Evolutionary conservation across 2,888 invertebrate species (phyloP).

Genomic region (Perithous albicinctus): DNA sequence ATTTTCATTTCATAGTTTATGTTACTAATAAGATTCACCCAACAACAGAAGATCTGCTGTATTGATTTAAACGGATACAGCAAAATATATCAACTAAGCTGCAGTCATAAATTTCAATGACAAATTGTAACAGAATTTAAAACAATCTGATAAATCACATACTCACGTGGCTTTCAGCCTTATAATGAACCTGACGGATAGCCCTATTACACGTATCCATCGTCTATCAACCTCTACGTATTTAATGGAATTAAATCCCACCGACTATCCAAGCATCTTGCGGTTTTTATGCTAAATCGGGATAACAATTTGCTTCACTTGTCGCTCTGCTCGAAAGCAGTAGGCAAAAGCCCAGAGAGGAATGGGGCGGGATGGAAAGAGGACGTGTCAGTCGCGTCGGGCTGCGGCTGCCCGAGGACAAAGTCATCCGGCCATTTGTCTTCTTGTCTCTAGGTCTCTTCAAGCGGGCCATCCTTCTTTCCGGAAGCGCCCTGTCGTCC

Average conservation of each 20-base stretch:
- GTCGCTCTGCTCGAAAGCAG: background rate
- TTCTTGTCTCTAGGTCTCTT: slow-evolving; percentile 89
- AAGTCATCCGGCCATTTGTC: slow-evolving; percentile 64
- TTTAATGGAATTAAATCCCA: background rate
- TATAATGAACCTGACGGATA: no score
- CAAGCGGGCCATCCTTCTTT: slow-evolving; percentile 93
- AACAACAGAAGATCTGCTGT: no score
- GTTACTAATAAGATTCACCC: no score
- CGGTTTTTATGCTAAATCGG: background rate
- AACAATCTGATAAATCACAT: background rate
- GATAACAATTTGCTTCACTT: slow-evolving; percentile 4
- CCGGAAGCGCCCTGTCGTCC: slow-evolving; percentile 94
- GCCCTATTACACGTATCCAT: no score
- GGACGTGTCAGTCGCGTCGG: slow-evolving; percentile 4
- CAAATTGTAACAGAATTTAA: background rate
- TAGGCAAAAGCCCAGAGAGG: background rate
- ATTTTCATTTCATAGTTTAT: no score
- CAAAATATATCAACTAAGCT: background rate
- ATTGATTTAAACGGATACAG: no score
- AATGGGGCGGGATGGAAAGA: background rate
- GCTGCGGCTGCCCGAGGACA: slow-evolving; percentile 33
- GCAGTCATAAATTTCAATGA: background rate
- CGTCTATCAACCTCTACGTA: background rate
- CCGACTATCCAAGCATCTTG: background rate
- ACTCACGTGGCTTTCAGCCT: no score